Conservation (phyloP, 2,797 vertebrate species). For the Microctenopoma steveboyesi region DNA sequence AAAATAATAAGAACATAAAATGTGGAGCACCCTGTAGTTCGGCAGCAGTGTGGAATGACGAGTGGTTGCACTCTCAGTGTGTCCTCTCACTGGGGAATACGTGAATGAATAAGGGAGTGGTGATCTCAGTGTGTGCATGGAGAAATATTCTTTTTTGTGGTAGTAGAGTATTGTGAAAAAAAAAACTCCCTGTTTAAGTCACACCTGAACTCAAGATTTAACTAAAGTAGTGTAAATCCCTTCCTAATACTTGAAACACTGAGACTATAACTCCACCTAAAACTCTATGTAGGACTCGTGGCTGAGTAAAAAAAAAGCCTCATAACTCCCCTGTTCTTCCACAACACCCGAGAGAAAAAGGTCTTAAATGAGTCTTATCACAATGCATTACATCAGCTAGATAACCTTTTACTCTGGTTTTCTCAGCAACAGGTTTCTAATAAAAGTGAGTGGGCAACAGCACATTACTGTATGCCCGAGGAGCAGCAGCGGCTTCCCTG, state of each 20-base stretch:
- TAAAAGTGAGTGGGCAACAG: constrained; percentile 25
- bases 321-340: constrained; percentile 10
- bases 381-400: constrained; percentile 23
- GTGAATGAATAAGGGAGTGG: constrained; percentile 2
- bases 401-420: constrained; percentile 28
- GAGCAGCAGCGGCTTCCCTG: constrained; percentile 7
- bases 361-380: constrained; percentile 15
- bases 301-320: constrained; percentile 13
- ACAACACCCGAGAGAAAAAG: constrained; percentile 10
- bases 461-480: constrained; percentile 3
- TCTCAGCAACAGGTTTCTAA: constrained; percentile 4
- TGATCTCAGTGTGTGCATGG: neutral
- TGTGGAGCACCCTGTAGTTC: constrained; percentile 4
- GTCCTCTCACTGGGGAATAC: constrained; percentile 3
- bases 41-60: neutral
- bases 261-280: constrained; percentile 6
- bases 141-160: neutral
- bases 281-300: constrained; percentile 2
- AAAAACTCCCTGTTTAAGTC: neutral
- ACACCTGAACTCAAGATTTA: neutral
- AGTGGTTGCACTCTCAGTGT: neutral
- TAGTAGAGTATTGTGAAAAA: neutral
- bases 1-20: neutral
- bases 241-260: constrained; percentile 5
- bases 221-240: constrained; percentile 22